phyloP scores from a whole-genome alignment of 1,140 invertebrate genomes.

The Aphidius gifuensis region DNA sequence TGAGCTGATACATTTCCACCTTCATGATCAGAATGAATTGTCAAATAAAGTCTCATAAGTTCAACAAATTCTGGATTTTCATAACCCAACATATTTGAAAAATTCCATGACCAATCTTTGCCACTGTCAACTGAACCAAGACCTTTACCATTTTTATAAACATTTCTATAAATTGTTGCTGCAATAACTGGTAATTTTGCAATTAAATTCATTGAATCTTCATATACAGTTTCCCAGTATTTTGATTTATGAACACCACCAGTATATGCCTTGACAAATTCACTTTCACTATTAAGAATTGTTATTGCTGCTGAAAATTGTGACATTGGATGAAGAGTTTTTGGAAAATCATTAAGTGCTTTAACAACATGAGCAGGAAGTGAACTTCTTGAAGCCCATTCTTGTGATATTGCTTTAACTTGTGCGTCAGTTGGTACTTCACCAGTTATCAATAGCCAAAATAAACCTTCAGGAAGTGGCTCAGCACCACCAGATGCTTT shows the following conservation, averaged over 20 bases:
- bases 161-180: constrained; percentile 82
- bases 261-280: constrained; percentile 89
- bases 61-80: constrained; percentile 85
- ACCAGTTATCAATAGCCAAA: constrained; percentile 93
- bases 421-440: constrained; percentile 84
- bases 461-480: constrained; percentile 92
- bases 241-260: constrained; percentile 80
- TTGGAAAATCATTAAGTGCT: constrained; percentile 94
- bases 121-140: constrained; percentile 84
- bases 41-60: constrained; percentile 91
- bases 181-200: constrained; percentile 93
- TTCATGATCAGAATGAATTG: constrained; percentile 95
- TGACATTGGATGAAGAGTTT: constrained; percentile 90
- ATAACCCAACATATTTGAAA: constrained; percentile 89
- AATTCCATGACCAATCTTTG: constrained; percentile 95
- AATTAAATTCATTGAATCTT: constrained; percentile 95
- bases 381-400: constrained; percentile 87
- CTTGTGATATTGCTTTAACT: constrained; percentile 79
- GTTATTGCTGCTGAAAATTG: constrained; percentile 92
- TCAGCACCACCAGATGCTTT: constrained; percentile 82
- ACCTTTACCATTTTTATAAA: constrained; percentile 71
- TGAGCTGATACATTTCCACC: constrained; percentile 96
- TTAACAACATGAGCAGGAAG: constrained; percentile 91
- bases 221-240: constrained; percentile 90
- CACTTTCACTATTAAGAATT: constrained; percentile 88